Evolutionary conservation across 2,113 vertebrate genomes (phyloP), one percentile per base, ranked within the genome.

Genomic region (Xiphophorus maculatus): DNA sequence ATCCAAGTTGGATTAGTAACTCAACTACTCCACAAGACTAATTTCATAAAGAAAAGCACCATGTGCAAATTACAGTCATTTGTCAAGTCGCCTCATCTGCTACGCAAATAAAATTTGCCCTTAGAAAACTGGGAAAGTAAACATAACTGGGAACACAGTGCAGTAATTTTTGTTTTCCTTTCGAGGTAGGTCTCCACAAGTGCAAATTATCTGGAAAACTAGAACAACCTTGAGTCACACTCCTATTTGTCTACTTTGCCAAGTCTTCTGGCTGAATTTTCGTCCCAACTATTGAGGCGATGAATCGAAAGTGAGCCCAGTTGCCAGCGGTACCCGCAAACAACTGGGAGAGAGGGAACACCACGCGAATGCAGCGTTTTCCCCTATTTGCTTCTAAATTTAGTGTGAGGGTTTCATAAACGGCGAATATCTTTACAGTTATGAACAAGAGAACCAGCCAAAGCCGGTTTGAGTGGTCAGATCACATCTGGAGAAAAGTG

Each of bases 261-360:
- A 69, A 44, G 12, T 11, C 68, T 54, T 58, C 77, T 78, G 61
- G 79, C 84, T 79, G 40, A 84, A 86, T 83, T 74, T 83, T 72
- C 67, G 69, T 69, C 0, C 10, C n/a, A 76, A 85, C 35, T 86
- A 76, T 87, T 75, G 61, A 30, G 73, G 65, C 67, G 79, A 81
- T 81, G 74, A 69, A 63, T 84, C 67, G 42, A 78, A 69, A 74
- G 68, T 79, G 66, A 87, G 78, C 86, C 76, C 60, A 62, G 73
- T 82, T 76, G 28, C 71, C 69, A 77, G 69, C 70, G 68, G 88
- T 91, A 89, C 78, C 84, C 84, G 90, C 29, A 90, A 86, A 84
- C 82, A 85, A 89, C 89, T 63, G 32, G 54, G 68, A 80, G 72
- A 84, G 51, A 70, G 69, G 86, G 32, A 81, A 66, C 63, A 63